A percentile compares a stretch with the other conserved stretches of the same genome.
Conservation (phyloP, 2,113 vertebrate species). For the Heptranchias perlo region DNA sequence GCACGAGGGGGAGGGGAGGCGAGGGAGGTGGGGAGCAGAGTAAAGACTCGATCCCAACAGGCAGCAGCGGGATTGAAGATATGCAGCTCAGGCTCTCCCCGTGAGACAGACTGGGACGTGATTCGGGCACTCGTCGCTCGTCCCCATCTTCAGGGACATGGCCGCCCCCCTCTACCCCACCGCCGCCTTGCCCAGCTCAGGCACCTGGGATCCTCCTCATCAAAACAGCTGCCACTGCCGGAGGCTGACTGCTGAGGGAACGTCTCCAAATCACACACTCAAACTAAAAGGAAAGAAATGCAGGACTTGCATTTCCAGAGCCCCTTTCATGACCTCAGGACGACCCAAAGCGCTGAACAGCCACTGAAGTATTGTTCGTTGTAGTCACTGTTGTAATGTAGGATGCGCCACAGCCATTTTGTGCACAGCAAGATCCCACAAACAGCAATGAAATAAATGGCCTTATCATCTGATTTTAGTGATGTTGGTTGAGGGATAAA, state of each 20-base stretch:
- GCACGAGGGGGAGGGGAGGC: too few species aligned
- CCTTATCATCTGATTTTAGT: neutral
- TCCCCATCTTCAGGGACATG: too few species aligned
- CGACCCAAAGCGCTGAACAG: neutral
- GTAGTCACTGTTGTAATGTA: neutral
- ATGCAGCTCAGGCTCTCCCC: neutral
- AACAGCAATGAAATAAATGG: neutral
- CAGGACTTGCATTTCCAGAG: neutral
- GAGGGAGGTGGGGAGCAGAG: too few species aligned
- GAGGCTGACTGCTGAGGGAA: neutral
- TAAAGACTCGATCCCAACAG: too few species aligned
- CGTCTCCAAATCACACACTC: neutral
- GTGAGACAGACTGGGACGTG: too few species aligned
- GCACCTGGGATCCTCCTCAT: too few species aligned
- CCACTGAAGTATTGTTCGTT: neutral
- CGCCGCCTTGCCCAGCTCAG: too few species aligned
- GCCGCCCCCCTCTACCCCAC: too few species aligned
- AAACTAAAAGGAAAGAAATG: neutral
- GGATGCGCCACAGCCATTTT: neutral
- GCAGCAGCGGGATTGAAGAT: neutral
- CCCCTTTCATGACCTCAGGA: neutral
- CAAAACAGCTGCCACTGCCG: neutral
- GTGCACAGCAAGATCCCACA: neutral
- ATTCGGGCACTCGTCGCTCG: too few species aligned
- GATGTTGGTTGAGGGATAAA: neutral